Percentiles rank a stretch among this genome's conserved stretches.
phyloP scores from a whole-genome alignment of 2,797 vertebrate genomes.

The Cynodonichthys magdalenae region DNA sequence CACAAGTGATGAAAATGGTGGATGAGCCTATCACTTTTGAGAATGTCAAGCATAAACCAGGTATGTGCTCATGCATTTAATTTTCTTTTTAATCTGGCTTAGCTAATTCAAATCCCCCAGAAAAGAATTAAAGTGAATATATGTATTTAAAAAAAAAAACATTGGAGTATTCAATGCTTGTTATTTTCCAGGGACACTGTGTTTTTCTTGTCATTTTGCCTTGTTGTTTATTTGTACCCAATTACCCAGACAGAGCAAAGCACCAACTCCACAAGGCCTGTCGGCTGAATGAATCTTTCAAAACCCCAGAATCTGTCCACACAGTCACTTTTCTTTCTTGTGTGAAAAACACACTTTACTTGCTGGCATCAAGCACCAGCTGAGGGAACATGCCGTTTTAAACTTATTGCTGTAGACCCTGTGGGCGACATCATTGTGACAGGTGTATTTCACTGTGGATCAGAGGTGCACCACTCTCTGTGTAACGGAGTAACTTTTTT shows the following conservation, averaged over 20 bases:
- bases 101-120: background rate
- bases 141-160: background rate
- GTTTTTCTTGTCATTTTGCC: background rate
- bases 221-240: constrained; percentile 12
- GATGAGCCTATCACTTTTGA: constrained; percentile 1
- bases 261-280: background rate
- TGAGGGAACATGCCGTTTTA: constrained; percentile 14
- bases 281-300: constrained; percentile 8
- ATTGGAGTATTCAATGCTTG: background rate
- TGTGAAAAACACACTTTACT: constrained; percentile 15
- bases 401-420: constrained; percentile 26
- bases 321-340: constrained; percentile 1
- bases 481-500: constrained; percentile 10
- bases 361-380: constrained; percentile 4
- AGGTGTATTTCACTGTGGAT: constrained; percentile 38
- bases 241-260: constrained; percentile 11
- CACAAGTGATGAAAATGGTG: background rate
- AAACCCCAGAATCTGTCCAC: constrained; percentile 12
- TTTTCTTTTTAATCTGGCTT: constrained; percentile 1
- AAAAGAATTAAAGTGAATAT: background rate
- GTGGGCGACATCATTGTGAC: constrained; percentile 15
- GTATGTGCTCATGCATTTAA: constrained; percentile 1
- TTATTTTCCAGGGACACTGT: background rate
- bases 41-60: constrained; percentile 7
- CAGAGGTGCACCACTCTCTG: background rate